phyloP scores from a whole-genome alignment of 2,797 vertebrate genomes.

The Oreochromis grahami region DNA sequence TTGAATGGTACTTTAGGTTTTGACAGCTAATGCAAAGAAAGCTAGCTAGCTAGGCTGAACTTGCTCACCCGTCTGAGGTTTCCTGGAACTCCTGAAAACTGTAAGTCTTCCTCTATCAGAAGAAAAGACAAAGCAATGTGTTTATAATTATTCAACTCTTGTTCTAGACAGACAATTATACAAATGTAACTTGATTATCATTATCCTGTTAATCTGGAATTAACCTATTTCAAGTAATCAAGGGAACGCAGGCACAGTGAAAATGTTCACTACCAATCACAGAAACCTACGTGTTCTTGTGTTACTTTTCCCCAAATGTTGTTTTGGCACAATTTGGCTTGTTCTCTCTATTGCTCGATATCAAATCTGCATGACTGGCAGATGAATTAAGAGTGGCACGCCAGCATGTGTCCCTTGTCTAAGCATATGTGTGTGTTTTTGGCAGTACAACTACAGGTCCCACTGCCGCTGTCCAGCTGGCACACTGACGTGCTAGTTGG shows the following conservation, averaged over 20 bases:
- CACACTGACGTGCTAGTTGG: constrained; percentile 38
- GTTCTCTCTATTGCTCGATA: constrained; percentile 32
- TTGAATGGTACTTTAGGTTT: background rate
- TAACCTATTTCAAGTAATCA: constrained; percentile 38
- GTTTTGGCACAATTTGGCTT: constrained; percentile 13
- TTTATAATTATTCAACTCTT: background rate
- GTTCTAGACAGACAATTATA: constrained; percentile 2
- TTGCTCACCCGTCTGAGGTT: background rate
- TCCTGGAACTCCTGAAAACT: background rate
- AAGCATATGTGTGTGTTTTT: background rate
- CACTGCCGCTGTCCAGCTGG: constrained; percentile 44
- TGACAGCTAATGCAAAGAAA: background rate
- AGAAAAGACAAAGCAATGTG: background rate
- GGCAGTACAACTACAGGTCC: constrained; percentile 35
- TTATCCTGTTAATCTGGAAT: constrained; percentile 43
- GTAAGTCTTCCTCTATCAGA: background rate
- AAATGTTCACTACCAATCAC: background rate
- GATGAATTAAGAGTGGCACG: background rate
- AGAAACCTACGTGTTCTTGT: background rate
- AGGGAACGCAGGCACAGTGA: constrained; percentile 3
- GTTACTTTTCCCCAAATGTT: constrained; percentile 14
- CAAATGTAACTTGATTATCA: constrained; percentile 12
- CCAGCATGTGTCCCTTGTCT: constrained; percentile 13
- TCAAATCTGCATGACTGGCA: constrained; percentile 51
- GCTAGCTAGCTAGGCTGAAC: background rate